Conservation (phyloP, 2,113 vertebrate species). For the rabbit (Oryctolagus cuniculus) region mOryCun1.1 NC_091435.1:12311501-12312000, state of each 20-base stretch:
- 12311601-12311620: not conserved
- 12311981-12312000: not conserved
- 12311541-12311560: not conserved
- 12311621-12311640: not conserved
- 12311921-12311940: conserved; percentile 19
- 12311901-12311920: not conserved
- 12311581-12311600: not conserved
- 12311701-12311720: not conserved
- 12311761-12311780: not conserved
- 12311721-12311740: rapidly evolving
- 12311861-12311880: not conserved
- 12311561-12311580: not conserved
- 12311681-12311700: not conserved
- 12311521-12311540: not conserved
- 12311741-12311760: not conserved
- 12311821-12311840: not conserved
- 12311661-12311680: not conserved
- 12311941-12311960: not conserved
- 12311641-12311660: not conserved
- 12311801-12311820: not conserved
- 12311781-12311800: not conserved
- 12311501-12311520: too few species aligned
- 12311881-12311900: conserved; percentile 36
- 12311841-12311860: not conserved
- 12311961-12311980: conserved; percentile 37